phyloP scores from a whole-genome alignment of 2,113 vertebrate genomes.

The Myotis lucifugus region DNA sequence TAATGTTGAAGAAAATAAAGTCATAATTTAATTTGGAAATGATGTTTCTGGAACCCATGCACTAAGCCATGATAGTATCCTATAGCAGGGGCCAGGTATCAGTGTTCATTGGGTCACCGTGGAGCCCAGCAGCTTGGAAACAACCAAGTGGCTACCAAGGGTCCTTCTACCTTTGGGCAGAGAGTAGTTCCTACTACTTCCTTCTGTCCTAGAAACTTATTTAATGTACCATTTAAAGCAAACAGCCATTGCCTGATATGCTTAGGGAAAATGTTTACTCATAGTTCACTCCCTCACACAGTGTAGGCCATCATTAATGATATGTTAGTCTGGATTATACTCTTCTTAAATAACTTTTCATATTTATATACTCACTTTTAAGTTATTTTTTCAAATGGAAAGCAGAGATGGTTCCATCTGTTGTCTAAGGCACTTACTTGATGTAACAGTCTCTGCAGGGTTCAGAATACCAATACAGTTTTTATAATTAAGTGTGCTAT shows the following conservation, averaged over 20 bases:
- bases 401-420: neutral
- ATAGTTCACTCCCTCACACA: neutral
- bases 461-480: neutral
- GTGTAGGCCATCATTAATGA: neutral
- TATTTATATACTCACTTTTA: neutral
- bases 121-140: neutral
- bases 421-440: neutral
- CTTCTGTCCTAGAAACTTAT: conserved; percentile 55
- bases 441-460: neutral
- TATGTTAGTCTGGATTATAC: neutral
- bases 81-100: neutral
- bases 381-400: conserved; percentile 19
- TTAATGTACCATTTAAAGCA: conserved; percentile 52
- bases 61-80: neutral
- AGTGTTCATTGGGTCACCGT: neutral
- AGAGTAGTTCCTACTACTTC: neutral
- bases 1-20: conserved; percentile 49
- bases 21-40: neutral
- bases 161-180: neutral
- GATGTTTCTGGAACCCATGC: neutral
- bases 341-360: conserved; percentile 1
- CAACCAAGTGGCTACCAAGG: neutral
- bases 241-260: neutral
- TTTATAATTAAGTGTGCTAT: neutral
- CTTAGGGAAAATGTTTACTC: conserved; percentile 18